These are phyloP conservation scores for Irena cyanogastra DNA, from an alignment of 2,113 vertebrate genomes.

Conservation along the genomic window DNA sequence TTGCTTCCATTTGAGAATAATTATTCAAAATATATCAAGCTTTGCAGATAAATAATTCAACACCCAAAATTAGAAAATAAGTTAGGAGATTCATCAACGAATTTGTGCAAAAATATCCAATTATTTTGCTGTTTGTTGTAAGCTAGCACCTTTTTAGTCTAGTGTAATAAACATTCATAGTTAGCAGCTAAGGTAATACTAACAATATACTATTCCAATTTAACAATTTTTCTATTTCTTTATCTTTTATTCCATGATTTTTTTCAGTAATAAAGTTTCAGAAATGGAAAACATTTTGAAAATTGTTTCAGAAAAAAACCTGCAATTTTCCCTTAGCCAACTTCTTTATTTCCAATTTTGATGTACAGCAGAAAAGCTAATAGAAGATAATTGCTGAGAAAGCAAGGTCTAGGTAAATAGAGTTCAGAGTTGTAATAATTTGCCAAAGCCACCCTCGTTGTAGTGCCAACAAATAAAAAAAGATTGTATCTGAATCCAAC, in stretches of 20 bases:
- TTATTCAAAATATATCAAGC: not conserved
- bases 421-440: not conserved
- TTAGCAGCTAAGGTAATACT: not conserved
- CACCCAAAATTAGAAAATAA: not conserved
- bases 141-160: not conserved
- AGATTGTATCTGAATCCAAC: not conserved
- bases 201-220: not conserved
- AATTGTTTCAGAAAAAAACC: accelerated
- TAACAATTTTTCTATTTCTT: not conserved
- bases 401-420: not conserved
- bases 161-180: not conserved
- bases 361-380: not conserved
- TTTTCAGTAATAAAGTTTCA: not conserved
- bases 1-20: not conserved
- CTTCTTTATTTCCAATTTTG: not conserved
- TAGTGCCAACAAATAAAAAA: not conserved
- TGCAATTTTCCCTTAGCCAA: not conserved
- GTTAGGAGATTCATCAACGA: not conserved
- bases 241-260: not conserved
- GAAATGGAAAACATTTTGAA: not conserved
- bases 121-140: not conserved
- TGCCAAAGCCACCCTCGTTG: not conserved
- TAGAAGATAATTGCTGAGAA: not conserved
- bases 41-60: not conserved
- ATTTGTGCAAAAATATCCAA: not conserved